Base-by-base conservation (phyloP, 2,113 vertebrate genomes). In the Tichodroma muraria region DNA sequence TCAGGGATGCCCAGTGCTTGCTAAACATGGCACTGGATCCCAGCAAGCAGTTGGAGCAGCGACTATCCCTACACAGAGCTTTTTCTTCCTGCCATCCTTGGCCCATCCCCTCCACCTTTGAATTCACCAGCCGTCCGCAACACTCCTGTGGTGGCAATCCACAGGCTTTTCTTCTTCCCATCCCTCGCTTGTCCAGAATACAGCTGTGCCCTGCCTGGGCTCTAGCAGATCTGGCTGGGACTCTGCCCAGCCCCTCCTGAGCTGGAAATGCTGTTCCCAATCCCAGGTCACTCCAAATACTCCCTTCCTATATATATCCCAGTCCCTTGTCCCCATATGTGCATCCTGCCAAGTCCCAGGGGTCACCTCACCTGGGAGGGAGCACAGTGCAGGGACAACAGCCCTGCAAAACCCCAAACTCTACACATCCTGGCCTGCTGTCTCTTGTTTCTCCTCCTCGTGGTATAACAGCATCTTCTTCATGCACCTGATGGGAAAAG, bases 191-290 rank as follows among this genome's bases (percentile, higher is more conserved):
- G 17, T 31, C 57, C 60, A 78, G 61, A 88, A 38, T 47, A 35
- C 17, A 69, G 35, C 24, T 42, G 33, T 0, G 2, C 42, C 27
- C 27, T 78, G 12, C 35, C 38, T 31, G 38, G 33, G 38, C 35
- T 61, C 13, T 47, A 65, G 37, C 47, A 75, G 44, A 76, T 52
- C 24, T 52, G 45, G 6, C 23, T 15, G 7, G 28, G 25, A 44
- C 15, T 15, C 11, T 73, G 18, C 9, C 13, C 27, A 78, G 27
- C 8, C 8, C 8, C 4, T 52, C 14, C 20, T 1, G 0, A 3
- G 1, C 24, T 68, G 2, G 0, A 53, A 76, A 38, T 44, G 9
- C 10, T 28, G 15, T 28, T 31, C 2, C 53, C 0, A 0, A 53
- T 27, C 16, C 30, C 4, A 8, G 6, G 7, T 70, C 13, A n/a